Evolutionary conservation across 2,113 vertebrate species (phyloP).

Genomic region (Bujurquina vittata): DNA sequence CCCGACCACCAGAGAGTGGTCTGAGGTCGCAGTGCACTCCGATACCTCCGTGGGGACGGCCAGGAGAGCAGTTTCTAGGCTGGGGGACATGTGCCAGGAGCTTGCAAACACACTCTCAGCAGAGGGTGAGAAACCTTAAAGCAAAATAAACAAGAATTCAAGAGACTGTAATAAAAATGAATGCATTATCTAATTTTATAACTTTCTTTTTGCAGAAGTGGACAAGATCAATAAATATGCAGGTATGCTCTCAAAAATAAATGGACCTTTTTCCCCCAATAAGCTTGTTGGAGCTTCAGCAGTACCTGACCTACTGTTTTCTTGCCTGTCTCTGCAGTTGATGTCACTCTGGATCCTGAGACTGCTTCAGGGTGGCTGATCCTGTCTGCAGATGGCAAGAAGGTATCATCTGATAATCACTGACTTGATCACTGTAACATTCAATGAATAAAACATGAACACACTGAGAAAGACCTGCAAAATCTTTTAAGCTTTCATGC

Average conservation of each 20-base stretch:
- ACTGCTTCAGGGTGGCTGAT: too few relatives aligned
- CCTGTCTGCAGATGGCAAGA: too few relatives aligned
- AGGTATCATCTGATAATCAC: too few relatives aligned
- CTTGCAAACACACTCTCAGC: constrained; percentile 16
- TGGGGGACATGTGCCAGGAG: constrained; percentile 40
- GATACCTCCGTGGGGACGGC: constrained; percentile 30
- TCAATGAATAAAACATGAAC: too few relatives aligned
- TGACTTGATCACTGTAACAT: too few relatives aligned
- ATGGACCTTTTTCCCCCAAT: too few relatives aligned
- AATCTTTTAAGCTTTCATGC: too few relatives aligned
- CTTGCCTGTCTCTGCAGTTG: too few relatives aligned
- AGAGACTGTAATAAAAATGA: neutral
- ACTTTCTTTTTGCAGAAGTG: constrained; percentile 37
- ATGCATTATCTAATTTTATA: neutral
- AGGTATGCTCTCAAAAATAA: constrained; percentile 20
- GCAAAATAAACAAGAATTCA: neutral
- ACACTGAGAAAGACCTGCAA: too few relatives aligned
- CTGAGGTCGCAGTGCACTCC: constrained; percentile 10
- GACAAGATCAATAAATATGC: constrained; percentile 38
- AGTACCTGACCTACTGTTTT: too few relatives aligned
- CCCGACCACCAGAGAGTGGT: constrained; percentile 53
- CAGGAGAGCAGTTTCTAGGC: constrained; percentile 23
- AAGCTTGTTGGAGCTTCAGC: too few relatives aligned
- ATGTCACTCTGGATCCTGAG: too few relatives aligned
- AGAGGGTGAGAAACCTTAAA: constrained; percentile 37